These are phyloP conservation scores for Hypothenemus hampei DNA, from an alignment of 1,140 invertebrate genomes.

Conservation along the genomic window DNA sequence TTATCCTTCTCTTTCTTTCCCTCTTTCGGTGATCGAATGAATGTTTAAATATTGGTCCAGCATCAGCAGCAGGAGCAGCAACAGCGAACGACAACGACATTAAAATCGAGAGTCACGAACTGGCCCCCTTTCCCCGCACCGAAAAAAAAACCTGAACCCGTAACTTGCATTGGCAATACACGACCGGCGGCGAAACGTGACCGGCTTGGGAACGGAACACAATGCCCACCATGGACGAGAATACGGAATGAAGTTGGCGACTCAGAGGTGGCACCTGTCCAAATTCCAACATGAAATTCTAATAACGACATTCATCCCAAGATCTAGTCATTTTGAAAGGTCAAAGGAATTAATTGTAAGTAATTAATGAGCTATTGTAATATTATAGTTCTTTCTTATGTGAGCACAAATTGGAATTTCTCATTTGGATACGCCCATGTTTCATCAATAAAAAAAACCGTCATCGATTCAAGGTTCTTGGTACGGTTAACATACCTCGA, in stretches of 20 bases:
- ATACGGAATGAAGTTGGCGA: constrained; percentile 13
- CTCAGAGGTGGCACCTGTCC: constrained; percentile 1
- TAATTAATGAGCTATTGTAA: no score
- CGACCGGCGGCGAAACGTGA: constrained; percentile 20
- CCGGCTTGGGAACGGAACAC: constrained; percentile 19
- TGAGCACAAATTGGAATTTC: no score
- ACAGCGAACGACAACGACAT: constrained; percentile 2
- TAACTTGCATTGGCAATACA: constrained; percentile 25
- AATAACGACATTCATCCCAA: no score
- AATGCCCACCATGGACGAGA: constrained; percentile 6
- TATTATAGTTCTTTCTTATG: no score
- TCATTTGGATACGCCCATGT: no score
- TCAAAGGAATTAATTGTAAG: no score
- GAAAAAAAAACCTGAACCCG: constrained; percentile 22
- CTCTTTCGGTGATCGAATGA: no score
- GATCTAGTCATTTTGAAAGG: no score
- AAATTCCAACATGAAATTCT: not conserved
- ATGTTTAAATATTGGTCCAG: no score
- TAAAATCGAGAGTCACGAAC: constrained; percentile 24
- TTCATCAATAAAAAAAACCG: constrained; percentile 4
- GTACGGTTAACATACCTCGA: constrained; percentile 23
- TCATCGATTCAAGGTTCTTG: constrained; percentile 17
- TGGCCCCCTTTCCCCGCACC: constrained; percentile 10
- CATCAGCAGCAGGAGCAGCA: no score
- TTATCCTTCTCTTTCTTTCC: no score